Percentiles rank a stretch among this genome's conserved stretches.
Conservation (phyloP, 2,797 vertebrate species). For the Acrossocheilus fasciatus region DNA sequence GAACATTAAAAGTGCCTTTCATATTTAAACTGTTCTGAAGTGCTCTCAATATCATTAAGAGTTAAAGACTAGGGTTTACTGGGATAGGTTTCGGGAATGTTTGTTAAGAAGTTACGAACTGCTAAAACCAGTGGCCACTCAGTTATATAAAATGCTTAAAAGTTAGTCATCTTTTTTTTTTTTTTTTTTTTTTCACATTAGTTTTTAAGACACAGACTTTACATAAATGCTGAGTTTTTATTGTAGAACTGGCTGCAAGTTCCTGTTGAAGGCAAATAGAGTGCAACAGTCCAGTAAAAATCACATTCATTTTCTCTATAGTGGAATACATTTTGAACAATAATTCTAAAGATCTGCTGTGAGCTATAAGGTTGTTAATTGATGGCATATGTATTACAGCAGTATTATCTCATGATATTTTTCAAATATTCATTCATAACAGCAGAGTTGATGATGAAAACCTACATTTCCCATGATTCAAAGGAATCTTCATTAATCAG, state of each 20-base stretch:
- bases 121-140: neutral
- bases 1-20: constrained; percentile 26
- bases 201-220: no score
- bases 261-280: neutral
- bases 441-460: neutral
- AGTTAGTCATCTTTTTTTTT: no score
- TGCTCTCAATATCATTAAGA: constrained; percentile 28
- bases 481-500: neutral
- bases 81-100: neutral
- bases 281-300: no score
- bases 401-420: neutral
- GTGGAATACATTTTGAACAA: neutral
- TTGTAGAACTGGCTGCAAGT: no score
- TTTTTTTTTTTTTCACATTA: no score
- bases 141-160: neutral
- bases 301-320: no score
- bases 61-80: constrained; percentile 5
- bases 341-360: neutral
- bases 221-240: no score
- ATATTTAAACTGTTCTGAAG: constrained; percentile 50
- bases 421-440: neutral
- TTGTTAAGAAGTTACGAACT: neutral
- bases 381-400: neutral
- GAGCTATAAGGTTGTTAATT: neutral
- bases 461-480: neutral